These are phyloP conservation scores for Psittacara wagleri DNA, from an alignment of 2,113 vertebrate genomes.

Conservation along the genomic window DNA sequence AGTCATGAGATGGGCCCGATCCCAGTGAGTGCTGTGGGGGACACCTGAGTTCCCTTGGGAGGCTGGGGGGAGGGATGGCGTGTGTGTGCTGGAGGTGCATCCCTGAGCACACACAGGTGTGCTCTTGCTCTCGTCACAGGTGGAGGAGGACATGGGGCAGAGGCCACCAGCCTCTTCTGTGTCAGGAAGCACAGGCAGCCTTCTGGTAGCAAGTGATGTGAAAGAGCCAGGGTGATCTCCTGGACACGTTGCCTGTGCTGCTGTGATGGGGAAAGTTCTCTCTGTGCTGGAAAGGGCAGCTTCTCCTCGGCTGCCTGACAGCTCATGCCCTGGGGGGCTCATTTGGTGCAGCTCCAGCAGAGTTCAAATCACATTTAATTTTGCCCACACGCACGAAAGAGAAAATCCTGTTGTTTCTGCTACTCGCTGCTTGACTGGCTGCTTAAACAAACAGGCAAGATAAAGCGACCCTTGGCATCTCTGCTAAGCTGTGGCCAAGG, in stretches of 20 bases:
- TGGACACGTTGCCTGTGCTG: fast-evolving
- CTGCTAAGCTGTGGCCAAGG: slow-evolving; percentile 8
- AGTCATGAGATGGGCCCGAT: background rate
- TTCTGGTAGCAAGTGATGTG: background rate
- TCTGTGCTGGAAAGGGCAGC: background rate
- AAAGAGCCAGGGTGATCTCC: fast-evolving
- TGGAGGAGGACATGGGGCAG: background rate
- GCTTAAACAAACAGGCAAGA: slow-evolving; percentile 44
- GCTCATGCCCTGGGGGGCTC: background rate
- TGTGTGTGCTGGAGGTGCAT: background rate
- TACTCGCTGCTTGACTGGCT: slow-evolving; percentile 24
- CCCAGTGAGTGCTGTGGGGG: background rate
- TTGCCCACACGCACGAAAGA: background rate
- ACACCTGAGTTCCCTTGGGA: background rate
- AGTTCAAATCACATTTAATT: slow-evolving; percentile 50
- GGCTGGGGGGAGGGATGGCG: fast-evolving
- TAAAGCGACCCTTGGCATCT: slow-evolving; percentile 28
- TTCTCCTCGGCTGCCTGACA: background rate
- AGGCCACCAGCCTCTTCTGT: background rate
- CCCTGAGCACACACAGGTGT: background rate
- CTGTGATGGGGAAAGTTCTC: background rate
- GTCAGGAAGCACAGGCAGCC: background rate
- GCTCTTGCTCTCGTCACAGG: fast-evolving
- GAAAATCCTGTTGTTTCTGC: slow-evolving; percentile 31
- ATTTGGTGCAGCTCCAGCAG: slow-evolving; percentile 37